These are phyloP conservation scores for Osmoderma eremita DNA, from an alignment of 2,888 invertebrate species.

Conservation along the genomic window DNA sequence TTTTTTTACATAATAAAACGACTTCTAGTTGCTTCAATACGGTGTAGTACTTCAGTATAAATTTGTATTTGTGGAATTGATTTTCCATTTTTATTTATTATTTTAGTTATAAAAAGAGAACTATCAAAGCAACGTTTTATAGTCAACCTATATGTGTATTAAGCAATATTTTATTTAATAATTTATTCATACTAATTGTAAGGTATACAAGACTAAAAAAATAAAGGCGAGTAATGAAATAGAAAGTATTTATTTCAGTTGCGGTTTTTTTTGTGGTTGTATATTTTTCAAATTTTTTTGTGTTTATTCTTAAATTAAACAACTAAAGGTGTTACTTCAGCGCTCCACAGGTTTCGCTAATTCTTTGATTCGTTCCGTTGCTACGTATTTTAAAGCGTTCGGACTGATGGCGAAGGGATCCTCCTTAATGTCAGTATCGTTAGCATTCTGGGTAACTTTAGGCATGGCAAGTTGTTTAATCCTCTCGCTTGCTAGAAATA, in stretches of 20 bases:
- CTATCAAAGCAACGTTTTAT: no score
- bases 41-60: no score
- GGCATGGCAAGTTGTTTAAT: conserved; percentile 57
- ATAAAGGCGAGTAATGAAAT: background rate
- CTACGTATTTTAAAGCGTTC: conserved; percentile 65
- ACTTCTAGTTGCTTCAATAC: background rate
- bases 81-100: no score
- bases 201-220: background rate
- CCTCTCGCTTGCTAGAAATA: conserved; percentile 54
- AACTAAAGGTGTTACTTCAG: conserved; percentile 43
- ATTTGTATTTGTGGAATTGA: no score
- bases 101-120: no score
- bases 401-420: conserved; percentile 65
- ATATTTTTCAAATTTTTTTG: conserved; percentile 15
- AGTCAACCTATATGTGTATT: no score
- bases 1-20: no score
- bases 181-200: background rate
- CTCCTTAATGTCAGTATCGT: conserved; percentile 63
- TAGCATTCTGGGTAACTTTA: conserved; percentile 57
- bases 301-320: conserved; percentile 28
- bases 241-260: conserved; percentile 11
- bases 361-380: conserved; percentile 63
- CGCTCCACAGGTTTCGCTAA: conserved; percentile 63
- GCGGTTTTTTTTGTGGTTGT: background rate
- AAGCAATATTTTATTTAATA: no score